Evolutionary conservation across 2,113 vertebrate genomes (phyloP).

Genomic region (Aldabrachelys gigantea): DNA sequence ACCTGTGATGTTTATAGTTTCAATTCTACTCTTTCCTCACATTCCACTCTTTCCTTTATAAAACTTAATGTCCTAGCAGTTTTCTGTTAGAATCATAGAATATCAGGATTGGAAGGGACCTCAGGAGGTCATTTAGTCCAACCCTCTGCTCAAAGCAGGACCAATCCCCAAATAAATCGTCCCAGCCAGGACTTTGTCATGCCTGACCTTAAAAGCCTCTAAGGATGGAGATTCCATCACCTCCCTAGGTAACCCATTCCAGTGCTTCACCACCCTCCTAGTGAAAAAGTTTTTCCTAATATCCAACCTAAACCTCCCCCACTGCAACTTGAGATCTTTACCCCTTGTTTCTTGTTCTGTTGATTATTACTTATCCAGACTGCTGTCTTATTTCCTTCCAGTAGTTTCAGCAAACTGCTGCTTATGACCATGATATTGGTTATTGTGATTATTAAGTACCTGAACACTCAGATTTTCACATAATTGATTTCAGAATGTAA

Average conservation of each 20-base stretch:
- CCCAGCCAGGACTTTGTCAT: no score
- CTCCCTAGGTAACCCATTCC: no score
- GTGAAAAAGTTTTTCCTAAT: no score
- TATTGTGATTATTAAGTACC: background rate
- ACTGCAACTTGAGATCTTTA: no score
- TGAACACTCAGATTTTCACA: background rate
- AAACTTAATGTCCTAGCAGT: constrained; percentile 29
- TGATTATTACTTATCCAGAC: constrained; percentile 43
- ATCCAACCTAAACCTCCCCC: no score
- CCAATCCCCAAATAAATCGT: no score
- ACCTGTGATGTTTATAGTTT: constrained; percentile 13
- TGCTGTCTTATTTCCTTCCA: constrained; percentile 44
- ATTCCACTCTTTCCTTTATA: constrained; percentile 51
- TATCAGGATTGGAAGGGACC: no score
- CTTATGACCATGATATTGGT: background rate
- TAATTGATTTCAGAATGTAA: constrained; percentile 15
- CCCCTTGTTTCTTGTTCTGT: background rate
- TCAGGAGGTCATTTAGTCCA: no score
- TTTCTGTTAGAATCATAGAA: background rate
- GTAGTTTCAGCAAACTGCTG: constrained; percentile 31
- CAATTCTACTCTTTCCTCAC: constrained; percentile 44
- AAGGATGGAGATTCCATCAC: no score
- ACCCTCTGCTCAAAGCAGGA: no score
- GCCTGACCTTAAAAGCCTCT: no score
- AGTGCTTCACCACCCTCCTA: no score